A percentile compares a stretch with the other conserved stretches of the same genome.
These are phyloP conservation scores for Loriculus beryllinus DNA, from an alignment of 2,797 vertebrate species.

Conservation along the genomic window DNA sequence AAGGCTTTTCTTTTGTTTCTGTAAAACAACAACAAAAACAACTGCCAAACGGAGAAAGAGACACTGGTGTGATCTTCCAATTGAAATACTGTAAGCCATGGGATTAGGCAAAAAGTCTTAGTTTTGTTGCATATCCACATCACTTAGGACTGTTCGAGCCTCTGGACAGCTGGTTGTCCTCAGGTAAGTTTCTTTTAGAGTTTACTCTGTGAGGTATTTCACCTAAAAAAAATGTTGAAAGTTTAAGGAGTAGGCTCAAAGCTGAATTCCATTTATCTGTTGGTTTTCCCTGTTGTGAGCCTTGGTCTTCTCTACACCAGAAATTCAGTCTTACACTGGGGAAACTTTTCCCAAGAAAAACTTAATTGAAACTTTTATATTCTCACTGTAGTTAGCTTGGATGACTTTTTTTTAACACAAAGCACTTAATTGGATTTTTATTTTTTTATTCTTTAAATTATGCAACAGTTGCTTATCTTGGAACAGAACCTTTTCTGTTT, in stretches of 20 bases:
- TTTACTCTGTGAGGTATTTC: not conserved
- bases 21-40: not conserved
- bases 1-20: not conserved
- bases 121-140: not conserved
- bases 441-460: not conserved
- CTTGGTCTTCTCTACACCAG: not conserved
- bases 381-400: not conserved
- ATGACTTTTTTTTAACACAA: not conserved
- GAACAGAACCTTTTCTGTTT: not conserved
- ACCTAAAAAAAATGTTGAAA: not conserved
- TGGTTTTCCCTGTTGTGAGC: not conserved
- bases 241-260: not conserved
- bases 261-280: not conserved
- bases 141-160: not conserved
- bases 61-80: not conserved
- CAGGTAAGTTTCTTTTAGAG: not conserved
- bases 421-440: not conserved
- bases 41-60: not conserved
- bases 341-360: not conserved
- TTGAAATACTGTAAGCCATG: not conserved
- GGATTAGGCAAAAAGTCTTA: not conserved
- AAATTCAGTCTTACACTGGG: not conserved
- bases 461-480: not conserved
- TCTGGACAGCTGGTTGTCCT: not conserved
- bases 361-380: not conserved